Evolutionary conservation across 1,140 invertebrate species (phyloP).

Genomic region (Zaprionus inermis): DNA sequence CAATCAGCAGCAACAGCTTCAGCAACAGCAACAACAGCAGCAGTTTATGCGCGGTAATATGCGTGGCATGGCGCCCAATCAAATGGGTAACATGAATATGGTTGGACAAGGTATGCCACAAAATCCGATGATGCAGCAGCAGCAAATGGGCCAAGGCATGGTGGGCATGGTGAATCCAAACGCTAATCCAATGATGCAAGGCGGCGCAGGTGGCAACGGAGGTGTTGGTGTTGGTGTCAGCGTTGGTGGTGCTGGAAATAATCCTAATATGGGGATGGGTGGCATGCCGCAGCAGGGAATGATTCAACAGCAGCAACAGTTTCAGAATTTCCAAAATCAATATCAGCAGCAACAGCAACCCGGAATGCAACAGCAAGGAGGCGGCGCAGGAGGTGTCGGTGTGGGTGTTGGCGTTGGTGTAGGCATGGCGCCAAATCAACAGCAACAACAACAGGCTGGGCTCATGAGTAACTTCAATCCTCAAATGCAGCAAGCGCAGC

Average conservation of each 20-base stretch:
- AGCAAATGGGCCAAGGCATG: slow-evolving; percentile 85
- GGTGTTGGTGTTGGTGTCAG: slow-evolving; percentile 60
- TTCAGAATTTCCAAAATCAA: slow-evolving; percentile 81
- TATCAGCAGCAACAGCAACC: slow-evolving; percentile 71
- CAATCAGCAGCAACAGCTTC: slow-evolving; percentile 83
- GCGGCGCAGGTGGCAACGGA: slow-evolving; percentile 53
- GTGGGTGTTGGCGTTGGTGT: slow-evolving; percentile 73
- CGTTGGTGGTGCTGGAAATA: slow-evolving; percentile 54
- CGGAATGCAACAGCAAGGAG: slow-evolving; percentile 63
- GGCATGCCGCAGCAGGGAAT: slow-evolving; percentile 77
- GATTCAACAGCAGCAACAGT: slow-evolving; percentile 77
- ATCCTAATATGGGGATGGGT: slow-evolving; percentile 62
- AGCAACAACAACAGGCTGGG: slow-evolving; percentile 79
- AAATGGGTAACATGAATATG: slow-evolving; percentile 85
- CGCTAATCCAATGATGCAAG: slow-evolving; percentile 69
- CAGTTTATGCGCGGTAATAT: slow-evolving; percentile 81
- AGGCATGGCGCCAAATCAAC: slow-evolving; percentile 71
- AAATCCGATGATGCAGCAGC: slow-evolving; percentile 85
- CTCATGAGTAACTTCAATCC: slow-evolving; percentile 84
- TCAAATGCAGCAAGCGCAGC: slow-evolving; percentile 79
- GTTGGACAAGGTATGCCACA: slow-evolving; percentile 85
- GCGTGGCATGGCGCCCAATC: slow-evolving; percentile 84
- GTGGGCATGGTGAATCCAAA: slow-evolving; percentile 85
- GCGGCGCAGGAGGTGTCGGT: slow-evolving; percentile 52
- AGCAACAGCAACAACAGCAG: slow-evolving; percentile 66